Conservation (phyloP, 2,113 vertebrate genomes). For the Aphyosemion australe region DNA sequence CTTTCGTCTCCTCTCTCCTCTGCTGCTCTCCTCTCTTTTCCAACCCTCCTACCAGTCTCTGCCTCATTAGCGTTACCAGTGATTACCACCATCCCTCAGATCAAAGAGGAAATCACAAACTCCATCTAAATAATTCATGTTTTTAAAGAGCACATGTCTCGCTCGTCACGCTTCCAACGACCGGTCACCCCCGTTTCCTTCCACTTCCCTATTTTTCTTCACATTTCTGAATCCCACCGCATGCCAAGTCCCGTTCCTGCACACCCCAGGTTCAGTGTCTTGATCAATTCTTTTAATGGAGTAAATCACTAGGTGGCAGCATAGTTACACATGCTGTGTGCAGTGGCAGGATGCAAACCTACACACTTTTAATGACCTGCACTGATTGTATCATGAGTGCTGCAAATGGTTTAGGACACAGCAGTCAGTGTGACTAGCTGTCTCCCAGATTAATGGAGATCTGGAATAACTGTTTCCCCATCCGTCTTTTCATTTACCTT, state of each 20-base stretch:
- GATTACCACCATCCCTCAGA: constrained; percentile 29
- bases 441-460: constrained; percentile 23
- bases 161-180: constrained; percentile 2
- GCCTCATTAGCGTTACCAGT: constrained; percentile 47
- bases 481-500: constrained; percentile 33
- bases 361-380: constrained; percentile 8
- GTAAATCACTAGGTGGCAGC: constrained; percentile 73
- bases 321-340: constrained; percentile 56
- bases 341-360: constrained; percentile 3
- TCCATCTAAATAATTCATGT: constrained; percentile 51
- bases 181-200: background rate
- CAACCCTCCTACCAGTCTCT: background rate
- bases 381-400: background rate
- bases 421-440: constrained; percentile 9
- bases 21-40: background rate
- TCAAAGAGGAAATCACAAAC: constrained; percentile 48
- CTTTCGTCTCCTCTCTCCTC: too few species aligned
- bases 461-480: constrained; percentile 11
- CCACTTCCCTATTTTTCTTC: background rate
- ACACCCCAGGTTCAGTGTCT: background rate
- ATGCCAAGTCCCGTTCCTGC: background rate
- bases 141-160: constrained; percentile 29
- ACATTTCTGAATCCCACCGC: background rate
- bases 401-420: constrained; percentile 14
- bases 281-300: constrained; percentile 26